Base-by-base conservation (phyloP, 2,113 vertebrate genomes). In the Prochilodus magdalenae region DNA sequence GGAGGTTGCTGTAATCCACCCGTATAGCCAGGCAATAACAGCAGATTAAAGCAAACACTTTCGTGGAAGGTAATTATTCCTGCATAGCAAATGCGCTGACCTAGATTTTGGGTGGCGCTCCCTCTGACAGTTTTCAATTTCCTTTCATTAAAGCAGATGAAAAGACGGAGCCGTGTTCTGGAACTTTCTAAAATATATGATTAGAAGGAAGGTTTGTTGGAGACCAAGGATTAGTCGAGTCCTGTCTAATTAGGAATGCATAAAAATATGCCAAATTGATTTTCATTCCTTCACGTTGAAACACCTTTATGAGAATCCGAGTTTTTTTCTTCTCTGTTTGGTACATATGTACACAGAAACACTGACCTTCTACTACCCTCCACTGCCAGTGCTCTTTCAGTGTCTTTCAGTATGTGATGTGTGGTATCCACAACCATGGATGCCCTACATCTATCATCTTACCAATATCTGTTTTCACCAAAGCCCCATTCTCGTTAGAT, bases 141-240 rank as follows among this genome's bases (percentile, higher is more conserved):
- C 86, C 85, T 89, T 89, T 91, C 81, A 91, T 93, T 89, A 92
- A 89, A 27, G 84, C 88, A 79, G 88, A 91, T 92, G 89, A 93
- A 89, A 81, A 81, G 86, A 76, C 15, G 87, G 83, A 88, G 72
- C 36, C 80, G 57, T 83, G 87, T 83, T 87, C 74, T 81, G 88
- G 82, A 91, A 90, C 87, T 90, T 88, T 36, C 76, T 55, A 76
- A 88, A 86, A 51, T 33, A 47, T 47, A 86, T 83, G 77, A 91
- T 88, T 89, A 88, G 81, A 89, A 86, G 72, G 86, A 49, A 74
- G 75, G 78, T 62, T 84, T 62, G 84, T 84, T 83, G 81, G 84
- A 86, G 77, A 85, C 55, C 73, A 51, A 62, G 55, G 59, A 51
- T 71, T 81, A 59, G 65, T 71, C 22, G 27, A 73, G 26, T 49